These are phyloP conservation scores for Erethizon dorsatum DNA, from an alignment of 2,797 vertebrate species.

Conservation along the genomic window DNA sequence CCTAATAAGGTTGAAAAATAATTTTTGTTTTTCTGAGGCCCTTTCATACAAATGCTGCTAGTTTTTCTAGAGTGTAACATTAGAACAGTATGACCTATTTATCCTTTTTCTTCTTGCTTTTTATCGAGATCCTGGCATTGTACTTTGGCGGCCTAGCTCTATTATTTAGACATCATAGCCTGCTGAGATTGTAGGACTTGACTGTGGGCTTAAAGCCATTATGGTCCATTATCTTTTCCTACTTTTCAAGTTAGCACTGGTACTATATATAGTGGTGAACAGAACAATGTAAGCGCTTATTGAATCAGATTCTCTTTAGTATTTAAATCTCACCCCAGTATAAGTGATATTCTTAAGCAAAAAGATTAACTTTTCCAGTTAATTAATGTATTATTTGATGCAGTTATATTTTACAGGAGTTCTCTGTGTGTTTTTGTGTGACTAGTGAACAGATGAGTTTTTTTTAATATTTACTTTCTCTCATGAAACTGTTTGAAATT, in stretches of 20 bases:
- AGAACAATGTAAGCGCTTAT: slow-evolving; percentile 60
- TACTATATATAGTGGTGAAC: not conserved
- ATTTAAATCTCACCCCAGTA: slow-evolving; percentile 32
- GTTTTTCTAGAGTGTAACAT: not conserved
- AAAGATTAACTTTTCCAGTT: slow-evolving; percentile 54
- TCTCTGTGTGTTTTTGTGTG: slow-evolving; percentile 57
- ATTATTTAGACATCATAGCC: slow-evolving; percentile 59
- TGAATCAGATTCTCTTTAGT: slow-evolving; percentile 30
- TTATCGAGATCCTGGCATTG: slow-evolving; percentile 46
- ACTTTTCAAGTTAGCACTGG: slow-evolving; percentile 67
- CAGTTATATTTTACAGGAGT: not conserved
- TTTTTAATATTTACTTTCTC: slow-evolving; percentile 45
- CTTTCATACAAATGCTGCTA: slow-evolving; percentile 1
- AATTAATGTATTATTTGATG: slow-evolving; percentile 44
- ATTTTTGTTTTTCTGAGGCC: not conserved
- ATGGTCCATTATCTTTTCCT: slow-evolving; percentile 70
- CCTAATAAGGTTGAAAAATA: slow-evolving; percentile 24
- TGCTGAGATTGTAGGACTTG: slow-evolving; percentile 58
- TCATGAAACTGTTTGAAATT: slow-evolving; percentile 57
- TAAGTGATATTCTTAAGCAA: slow-evolving; percentile 53
- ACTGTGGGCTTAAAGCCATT: slow-evolving; percentile 64
- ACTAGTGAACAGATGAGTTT: not conserved
- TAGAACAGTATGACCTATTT: slow-evolving; percentile 38
- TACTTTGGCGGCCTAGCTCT: slow-evolving; percentile 47
- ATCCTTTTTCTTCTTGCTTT: slow-evolving; percentile 42